Evolutionary conservation across 2,113 vertebrate species (phyloP).

Genomic region (Leptobrachium ailaonicum): DNA sequence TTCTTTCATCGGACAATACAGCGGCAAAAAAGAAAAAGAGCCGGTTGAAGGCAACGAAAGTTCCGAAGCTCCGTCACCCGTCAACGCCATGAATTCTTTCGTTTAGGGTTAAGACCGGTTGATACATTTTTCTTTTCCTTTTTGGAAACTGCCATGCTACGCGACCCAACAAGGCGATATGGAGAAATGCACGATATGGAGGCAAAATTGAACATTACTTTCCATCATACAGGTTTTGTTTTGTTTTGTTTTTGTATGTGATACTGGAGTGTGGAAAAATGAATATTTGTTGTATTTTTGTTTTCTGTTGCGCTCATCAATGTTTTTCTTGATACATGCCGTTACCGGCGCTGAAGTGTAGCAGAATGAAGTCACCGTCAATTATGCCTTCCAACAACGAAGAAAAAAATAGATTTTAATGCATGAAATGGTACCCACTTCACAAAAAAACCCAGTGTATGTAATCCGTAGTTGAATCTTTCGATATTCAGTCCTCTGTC

Average conservation of each 20-base stretch:
- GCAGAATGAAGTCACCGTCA: constrained; percentile 36
- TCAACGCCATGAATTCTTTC: constrained; percentile 96
- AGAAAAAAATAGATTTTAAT: constrained; percentile 54
- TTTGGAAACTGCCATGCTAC: constrained; percentile 49
- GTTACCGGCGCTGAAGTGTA: constrained; percentile 57
- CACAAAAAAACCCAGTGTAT: constrained; percentile 68
- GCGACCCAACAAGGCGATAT: constrained; percentile 37
- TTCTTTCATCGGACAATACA: constrained; percentile 98
- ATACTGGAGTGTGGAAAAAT: constrained; percentile 53
- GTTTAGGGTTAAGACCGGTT: constrained; percentile 72
- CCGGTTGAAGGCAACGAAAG: constrained; percentile 89
- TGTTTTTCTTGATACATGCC: constrained; percentile 59
- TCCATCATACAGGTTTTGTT: not conserved
- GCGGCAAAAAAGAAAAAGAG: constrained; percentile 92
- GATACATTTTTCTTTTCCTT: constrained; percentile 44
- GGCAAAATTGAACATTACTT: constrained; percentile 32
- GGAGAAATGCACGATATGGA: constrained; percentile 52
- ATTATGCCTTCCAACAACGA: constrained; percentile 58
- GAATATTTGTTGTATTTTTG: constrained; percentile 47
- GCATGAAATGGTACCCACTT: constrained; percentile 74
- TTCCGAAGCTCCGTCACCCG: constrained; percentile 92
- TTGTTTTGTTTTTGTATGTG: constrained; percentile 41
- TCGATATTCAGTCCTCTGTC: constrained; percentile 72
- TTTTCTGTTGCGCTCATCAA: constrained; percentile 32
- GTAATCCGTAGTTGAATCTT: constrained; percentile 66